phyloP scores from a whole-genome alignment of 2,888 invertebrate species.

The Dichetophora obliterata region DNA sequence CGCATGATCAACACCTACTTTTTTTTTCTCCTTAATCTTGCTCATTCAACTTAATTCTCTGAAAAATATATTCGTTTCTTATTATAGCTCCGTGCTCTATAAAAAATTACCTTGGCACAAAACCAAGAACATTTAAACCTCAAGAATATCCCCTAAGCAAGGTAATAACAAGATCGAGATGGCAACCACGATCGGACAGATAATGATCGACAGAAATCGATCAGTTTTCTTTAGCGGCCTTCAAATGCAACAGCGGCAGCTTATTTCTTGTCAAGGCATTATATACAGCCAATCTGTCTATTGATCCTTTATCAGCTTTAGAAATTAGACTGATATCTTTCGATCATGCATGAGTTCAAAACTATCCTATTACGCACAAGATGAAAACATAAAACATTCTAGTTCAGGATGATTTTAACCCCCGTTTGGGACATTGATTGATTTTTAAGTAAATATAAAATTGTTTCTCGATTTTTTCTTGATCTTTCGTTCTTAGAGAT shows the following conservation, averaged over 20 bases:
- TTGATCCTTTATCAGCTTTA: not conserved
- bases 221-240: not conserved
- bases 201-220: slow-evolving; percentile 7
- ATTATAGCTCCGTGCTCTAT: not conserved
- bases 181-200: not conserved
- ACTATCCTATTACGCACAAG: slow-evolving; percentile 2
- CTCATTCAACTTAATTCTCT: not conserved
- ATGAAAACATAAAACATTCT: not conserved
- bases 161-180: not conserved
- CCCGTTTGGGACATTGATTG: slow-evolving; percentile 7
- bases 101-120: not conserved
- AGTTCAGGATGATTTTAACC: not conserved
- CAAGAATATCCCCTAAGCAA: not conserved
- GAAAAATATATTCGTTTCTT: not conserved
- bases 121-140: not conserved
- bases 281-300: not conserved
- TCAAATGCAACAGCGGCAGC: not conserved
- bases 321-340: not conserved
- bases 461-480: not conserved
- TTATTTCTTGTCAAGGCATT: not conserved
- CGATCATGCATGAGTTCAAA: not conserved
- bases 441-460: not conserved
- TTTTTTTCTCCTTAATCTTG: not conserved
- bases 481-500: no score
- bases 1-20: slow-evolving; percentile 1